Evolutionary conservation across 2,888 invertebrate genomes (phyloP), one percentile per base, ranked within the genome.

Genomic region (Drosophila niveifrons): DNA sequence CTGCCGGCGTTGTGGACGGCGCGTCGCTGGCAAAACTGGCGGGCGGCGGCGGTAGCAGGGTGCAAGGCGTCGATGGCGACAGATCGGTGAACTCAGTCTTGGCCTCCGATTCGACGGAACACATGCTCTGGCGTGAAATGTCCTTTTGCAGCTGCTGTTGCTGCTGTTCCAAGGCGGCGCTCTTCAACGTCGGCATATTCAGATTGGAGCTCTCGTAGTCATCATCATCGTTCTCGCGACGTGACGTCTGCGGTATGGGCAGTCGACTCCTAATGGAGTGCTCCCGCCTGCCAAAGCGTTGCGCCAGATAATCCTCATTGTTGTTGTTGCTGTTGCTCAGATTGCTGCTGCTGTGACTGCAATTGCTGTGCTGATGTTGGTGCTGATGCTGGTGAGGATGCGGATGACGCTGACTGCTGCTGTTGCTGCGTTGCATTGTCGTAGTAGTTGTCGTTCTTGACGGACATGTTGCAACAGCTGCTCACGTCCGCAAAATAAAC

Each of bases 401-500:
- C 0, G 64, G 82, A 9, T 55, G 77, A 2, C 8, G 15, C 39
- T 68, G 70, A 50, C 31, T 78, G 79, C n/a, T 73, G 75, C 1
- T 78, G 72, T 55, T 84, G 85, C 2, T 78, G 72, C 55, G 84
- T 83, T 1, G 91, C 89, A 63, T 92, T 92, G 57, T 92, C 92
- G 52, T 92, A 93, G 70, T 91, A 92, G 65, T 91, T 92, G 67
- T 93, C 92, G 68, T 92, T 92, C 92, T 94, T 94, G 0, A 96
- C 94, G 3, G 96, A 96, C 52, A 95, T 95, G 84, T 96, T 96
- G 85, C 96, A 97, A 85, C 97, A 97, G 66, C 96, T 96, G 28
- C 96, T 96, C 0, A 96, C 97, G 80, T 97, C 97, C 0, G 96
- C 97, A 86, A 97, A 97, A 90, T 97, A 97, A 0, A 97, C 95